These are phyloP conservation scores for Anolis apletophallus DNA, from an alignment of 2,797 vertebrate species.

Conservation along the genomic window DNA sequence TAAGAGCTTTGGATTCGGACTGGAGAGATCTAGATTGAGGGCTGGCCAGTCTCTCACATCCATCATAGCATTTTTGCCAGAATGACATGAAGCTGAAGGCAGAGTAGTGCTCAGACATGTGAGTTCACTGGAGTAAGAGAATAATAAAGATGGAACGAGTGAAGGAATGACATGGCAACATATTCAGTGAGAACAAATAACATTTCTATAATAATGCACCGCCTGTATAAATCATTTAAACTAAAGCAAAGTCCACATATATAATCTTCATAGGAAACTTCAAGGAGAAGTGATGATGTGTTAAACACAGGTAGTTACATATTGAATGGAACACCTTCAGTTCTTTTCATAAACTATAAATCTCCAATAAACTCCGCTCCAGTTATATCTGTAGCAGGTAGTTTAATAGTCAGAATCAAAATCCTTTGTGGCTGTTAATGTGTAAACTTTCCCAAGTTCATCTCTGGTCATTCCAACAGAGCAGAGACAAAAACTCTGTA, in stretches of 20 bases:
- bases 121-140: neutral
- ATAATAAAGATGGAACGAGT: neutral
- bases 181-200: neutral
- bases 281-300: neutral
- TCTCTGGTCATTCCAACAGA: neutral
- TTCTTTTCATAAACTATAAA: neutral
- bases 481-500: neutral
- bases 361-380: neutral
- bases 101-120: neutral
- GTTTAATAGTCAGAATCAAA: neutral
- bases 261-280: neutral
- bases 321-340: neutral
- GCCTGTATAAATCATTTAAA: neutral
- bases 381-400: neutral
- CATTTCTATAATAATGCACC: neutral
- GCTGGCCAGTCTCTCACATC: neutral
- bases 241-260: neutral
- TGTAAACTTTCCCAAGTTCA: neutral
- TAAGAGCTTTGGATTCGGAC: neutral
- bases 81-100: neutral
- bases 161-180: neutral
- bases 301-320: neutral
- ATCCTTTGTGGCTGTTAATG: neutral
- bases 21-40: neutral
- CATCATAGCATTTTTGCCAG: neutral